Percentiles rank a stretch among this genome's conserved stretches.
These are phyloP conservation scores for Aplocera efformata DNA, from an alignment of 2,888 invertebrate species.

Conservation along the genomic window DNA sequence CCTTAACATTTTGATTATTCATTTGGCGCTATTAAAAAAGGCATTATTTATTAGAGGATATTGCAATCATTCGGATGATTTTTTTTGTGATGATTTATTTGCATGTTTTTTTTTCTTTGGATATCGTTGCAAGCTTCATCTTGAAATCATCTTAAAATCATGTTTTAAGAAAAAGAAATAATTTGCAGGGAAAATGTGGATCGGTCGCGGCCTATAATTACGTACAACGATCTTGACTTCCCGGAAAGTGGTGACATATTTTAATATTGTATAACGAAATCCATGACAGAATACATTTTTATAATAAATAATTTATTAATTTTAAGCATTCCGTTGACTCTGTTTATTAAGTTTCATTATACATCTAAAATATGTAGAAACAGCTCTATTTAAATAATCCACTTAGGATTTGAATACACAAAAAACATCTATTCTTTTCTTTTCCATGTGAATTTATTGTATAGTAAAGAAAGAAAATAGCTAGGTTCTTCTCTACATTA, in stretches of 20 bases:
- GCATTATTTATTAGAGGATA: conserved; percentile 16
- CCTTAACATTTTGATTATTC: conserved; percentile 50
- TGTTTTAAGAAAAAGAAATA: conserved; percentile 55
- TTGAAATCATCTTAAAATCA: conserved; percentile 24
- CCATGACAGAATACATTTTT: conserved; percentile 25
- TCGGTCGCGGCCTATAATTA: conserved; percentile 88
- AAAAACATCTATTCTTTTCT: too few species aligned
- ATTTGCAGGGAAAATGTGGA: conserved; percentile 84
- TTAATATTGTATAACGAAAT: conserved; percentile 58
- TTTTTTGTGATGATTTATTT: background rate
- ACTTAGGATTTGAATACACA: too few species aligned
- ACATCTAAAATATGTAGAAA: background rate
- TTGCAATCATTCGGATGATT: too few species aligned
- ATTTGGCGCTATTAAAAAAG: conserved; percentile 17
- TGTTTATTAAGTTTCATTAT: conserved; percentile 4
- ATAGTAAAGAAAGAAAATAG: too few species aligned
- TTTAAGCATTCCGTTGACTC: conserved; percentile 39
- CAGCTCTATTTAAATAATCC: too few species aligned
- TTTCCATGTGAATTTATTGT: too few species aligned
- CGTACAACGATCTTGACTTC: conserved; percentile 95
- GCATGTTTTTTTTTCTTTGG: conserved; percentile 21
- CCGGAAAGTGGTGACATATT: conserved; percentile 90
- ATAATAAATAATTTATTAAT: conserved; percentile 21
- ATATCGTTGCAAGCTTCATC: conserved; percentile 15
- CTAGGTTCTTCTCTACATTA: too few species aligned